phyloP scores from a whole-genome alignment of 2,797 vertebrate genomes.

The Coranthus polyacanthus region DNA sequence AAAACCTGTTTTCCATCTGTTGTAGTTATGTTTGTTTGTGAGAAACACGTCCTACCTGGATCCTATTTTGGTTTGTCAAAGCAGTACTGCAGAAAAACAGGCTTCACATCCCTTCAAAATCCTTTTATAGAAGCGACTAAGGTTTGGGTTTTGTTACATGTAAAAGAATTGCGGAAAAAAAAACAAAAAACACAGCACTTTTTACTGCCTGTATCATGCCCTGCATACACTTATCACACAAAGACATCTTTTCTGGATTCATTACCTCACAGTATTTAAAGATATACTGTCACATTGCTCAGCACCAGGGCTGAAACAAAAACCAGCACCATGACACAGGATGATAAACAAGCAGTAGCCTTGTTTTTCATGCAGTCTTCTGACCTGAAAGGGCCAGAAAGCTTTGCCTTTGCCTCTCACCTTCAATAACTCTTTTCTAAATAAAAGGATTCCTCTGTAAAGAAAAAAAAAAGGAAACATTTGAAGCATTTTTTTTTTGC shows the following conservation, averaged over 20 bases:
- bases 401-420: conserved; percentile 48
- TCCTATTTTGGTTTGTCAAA: conserved; percentile 73
- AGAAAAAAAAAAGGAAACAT: conserved; percentile 34
- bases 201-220: conserved; percentile 34
- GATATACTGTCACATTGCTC: conserved; percentile 48
- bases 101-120: conserved; percentile 53
- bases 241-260: conserved; percentile 18
- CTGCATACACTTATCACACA: conserved; percentile 18
- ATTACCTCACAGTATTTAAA: conserved; percentile 39
- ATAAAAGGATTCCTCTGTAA: conserved; percentile 33
- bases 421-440: conserved; percentile 43
- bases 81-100: conserved; percentile 49
- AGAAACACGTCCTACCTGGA: conserved; percentile 39
- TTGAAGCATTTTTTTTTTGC: conserved; percentile 30
- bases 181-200: conserved; percentile 44
- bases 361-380: conserved; percentile 30
- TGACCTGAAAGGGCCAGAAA: conserved; percentile 52
- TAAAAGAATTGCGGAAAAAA: conserved; percentile 41
- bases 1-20: conserved; percentile 55
- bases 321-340: conserved; percentile 26
- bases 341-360: conserved; percentile 49
- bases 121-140: conserved; percentile 52
- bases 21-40: conserved; percentile 55
- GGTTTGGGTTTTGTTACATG: conserved; percentile 46
- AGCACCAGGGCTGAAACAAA: conserved; percentile 25